phyloP scores from a whole-genome alignment of 2,888 invertebrate species.

The Amphipoea oculea region DNA sequence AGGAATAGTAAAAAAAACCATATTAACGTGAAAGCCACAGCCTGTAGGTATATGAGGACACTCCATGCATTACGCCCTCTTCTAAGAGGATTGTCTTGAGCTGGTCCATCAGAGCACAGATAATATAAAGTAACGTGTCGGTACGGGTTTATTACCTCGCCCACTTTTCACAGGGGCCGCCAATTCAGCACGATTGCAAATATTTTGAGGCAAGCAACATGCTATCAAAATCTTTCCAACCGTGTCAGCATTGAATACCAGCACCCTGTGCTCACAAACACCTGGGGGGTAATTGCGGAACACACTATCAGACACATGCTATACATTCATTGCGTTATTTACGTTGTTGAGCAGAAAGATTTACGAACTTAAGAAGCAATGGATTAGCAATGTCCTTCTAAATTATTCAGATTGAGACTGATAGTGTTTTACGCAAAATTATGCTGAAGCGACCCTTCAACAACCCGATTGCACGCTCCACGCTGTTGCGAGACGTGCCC shows the following conservation, averaged over 20 bases:
- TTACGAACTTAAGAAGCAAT: too few species aligned
- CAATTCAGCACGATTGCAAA: not conserved
- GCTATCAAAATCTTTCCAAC: slow-evolving; percentile 1
- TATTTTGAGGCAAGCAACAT: not conserved
- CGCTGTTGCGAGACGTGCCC: not conserved
- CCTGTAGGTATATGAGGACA: not conserved
- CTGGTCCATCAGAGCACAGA: not conserved
- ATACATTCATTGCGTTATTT: too few species aligned
- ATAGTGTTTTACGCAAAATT: too few species aligned
- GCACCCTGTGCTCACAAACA: not conserved
- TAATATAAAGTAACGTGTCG: too few species aligned
- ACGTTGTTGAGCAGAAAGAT: too few species aligned
- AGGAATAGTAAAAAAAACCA: too few species aligned
- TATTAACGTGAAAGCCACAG: too few species aligned
- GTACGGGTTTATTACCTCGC: not conserved
- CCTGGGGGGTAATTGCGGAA: not conserved
- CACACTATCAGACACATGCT: too few species aligned
- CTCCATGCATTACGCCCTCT: not conserved
- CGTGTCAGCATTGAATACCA: too few species aligned
- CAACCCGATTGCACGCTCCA: not conserved
- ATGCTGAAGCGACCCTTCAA: not conserved
- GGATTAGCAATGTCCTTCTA: too few species aligned
- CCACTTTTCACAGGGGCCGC: not conserved
- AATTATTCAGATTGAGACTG: too few species aligned
- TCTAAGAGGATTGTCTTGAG: not conserved